These are phyloP conservation scores for Meriones psammophilus DNA, from an alignment of 2,797 vertebrate genomes.

Conservation along the genomic window DNA sequence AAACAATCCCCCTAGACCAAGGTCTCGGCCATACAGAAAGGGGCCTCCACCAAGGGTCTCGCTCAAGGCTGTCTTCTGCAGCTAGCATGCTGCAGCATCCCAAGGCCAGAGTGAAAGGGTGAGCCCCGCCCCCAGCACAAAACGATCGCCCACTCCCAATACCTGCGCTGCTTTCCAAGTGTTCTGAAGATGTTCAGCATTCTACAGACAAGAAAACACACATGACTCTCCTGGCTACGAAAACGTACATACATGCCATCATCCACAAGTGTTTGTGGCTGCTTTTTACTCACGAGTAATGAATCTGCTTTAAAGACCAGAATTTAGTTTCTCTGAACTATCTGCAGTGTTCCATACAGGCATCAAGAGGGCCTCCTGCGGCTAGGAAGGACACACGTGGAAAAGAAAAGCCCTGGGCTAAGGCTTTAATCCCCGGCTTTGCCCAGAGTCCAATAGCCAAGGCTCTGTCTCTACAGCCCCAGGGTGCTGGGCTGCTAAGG, in stretches of 20 bases:
- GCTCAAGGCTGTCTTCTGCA: slow-evolving; percentile 75
- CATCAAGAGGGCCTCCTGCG: not conserved
- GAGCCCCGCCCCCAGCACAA: not conserved
- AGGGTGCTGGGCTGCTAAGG: not conserved
- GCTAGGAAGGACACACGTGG: not conserved
- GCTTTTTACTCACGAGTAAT: not conserved
- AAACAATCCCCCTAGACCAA: slow-evolving; percentile 87
- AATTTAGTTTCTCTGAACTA: not conserved
- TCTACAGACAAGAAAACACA: slow-evolving; percentile 92
- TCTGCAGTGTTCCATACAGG: not conserved
- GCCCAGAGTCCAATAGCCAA: not conserved
- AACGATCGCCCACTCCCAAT: slow-evolving; percentile 33
- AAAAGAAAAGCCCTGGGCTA: not conserved
- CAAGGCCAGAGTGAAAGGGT: not conserved
- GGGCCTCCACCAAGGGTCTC: slow-evolving; percentile 77
- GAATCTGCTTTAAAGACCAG: slow-evolving; percentile 47
- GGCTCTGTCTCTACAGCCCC: not conserved
- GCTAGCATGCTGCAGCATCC: not conserved
- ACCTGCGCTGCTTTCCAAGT: slow-evolving; percentile 93
- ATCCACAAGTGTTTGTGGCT: not conserved
- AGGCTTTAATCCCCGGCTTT: slow-evolving; percentile 18
- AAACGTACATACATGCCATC: not conserved
- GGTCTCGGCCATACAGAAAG: slow-evolving; percentile 84
- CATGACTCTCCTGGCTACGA: not conserved
- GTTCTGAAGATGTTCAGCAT: slow-evolving; percentile 91